These are phyloP conservation scores for Lepilemur ruficaudatus DNA, from an alignment of 2,797 vertebrate species.

Conservation along the genomic window DNA sequence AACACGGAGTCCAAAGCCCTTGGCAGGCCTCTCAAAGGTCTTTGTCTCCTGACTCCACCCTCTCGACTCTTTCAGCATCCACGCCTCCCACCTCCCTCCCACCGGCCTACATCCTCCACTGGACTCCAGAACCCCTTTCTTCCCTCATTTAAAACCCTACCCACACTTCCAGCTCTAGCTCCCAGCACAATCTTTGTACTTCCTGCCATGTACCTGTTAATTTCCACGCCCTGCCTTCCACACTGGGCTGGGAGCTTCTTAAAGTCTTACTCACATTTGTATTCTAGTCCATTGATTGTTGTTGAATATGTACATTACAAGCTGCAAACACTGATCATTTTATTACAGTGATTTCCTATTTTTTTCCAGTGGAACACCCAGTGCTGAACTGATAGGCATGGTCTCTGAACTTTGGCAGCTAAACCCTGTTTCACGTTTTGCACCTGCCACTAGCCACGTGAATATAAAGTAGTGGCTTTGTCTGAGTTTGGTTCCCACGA, in stretches of 20 bases:
- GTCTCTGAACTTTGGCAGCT: not conserved
- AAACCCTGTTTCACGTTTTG: not conserved
- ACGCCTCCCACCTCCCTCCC: fast-evolving
- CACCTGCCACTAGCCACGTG: not conserved
- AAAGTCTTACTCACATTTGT: conserved; percentile 16
- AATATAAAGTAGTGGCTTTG: fast-evolving
- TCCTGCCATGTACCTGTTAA: not conserved
- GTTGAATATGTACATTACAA: not conserved
- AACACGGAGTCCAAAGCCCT: not conserved
- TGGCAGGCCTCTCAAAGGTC: not conserved
- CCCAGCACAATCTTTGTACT: too few species aligned
- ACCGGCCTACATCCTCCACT: fast-evolving
- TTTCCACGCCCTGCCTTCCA: not conserved
- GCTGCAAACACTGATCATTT: conserved; percentile 28
- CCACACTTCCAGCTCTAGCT: not conserved
- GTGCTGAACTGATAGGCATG: not conserved
- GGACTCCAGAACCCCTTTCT: not conserved
- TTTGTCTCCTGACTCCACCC: too few species aligned
- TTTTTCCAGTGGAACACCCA: not conserved
- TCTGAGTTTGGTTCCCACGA: not conserved
- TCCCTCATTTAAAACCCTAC: not conserved
- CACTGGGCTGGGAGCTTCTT: not conserved
- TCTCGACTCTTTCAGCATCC: fast-evolving
- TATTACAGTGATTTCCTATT: not conserved
- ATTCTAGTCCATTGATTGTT: not conserved